These are phyloP conservation scores for Crocuta crocuta DNA, from an alignment of 2,113 vertebrate genomes.

Conservation along the genomic window DNA sequence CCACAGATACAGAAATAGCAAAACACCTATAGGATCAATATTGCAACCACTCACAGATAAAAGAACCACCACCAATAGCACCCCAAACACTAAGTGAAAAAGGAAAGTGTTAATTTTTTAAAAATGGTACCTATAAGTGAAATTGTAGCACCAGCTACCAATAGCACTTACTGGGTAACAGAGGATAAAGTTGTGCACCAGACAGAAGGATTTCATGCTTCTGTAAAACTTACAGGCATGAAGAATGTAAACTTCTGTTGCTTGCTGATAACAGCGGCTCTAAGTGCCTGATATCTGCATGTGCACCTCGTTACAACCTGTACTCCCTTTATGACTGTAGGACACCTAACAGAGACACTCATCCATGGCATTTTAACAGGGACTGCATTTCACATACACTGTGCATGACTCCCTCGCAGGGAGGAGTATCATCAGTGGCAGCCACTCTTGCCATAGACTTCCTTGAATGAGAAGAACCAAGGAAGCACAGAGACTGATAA, in stretches of 20 bases:
- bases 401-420: background rate
- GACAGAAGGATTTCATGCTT: background rate
- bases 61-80: background rate
- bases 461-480: background rate
- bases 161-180: background rate
- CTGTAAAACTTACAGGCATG: background rate
- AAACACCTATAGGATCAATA: background rate
- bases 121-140: background rate
- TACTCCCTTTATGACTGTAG: background rate
- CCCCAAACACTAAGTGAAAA: background rate
- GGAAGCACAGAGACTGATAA: background rate
- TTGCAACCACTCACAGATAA: background rate
- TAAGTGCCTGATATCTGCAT: background rate
- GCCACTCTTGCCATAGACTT: background rate
- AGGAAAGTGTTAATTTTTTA: background rate
- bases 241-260: background rate
- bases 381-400: background rate
- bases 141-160: background rate
- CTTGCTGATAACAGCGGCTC: background rate
- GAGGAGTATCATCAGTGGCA: background rate
- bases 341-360: background rate
- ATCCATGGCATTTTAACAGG: too few relatives aligned
- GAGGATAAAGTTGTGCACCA: background rate
- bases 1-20: background rate
- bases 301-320: background rate